Evolutionary conservation across 2,113 vertebrate species (phyloP), one percentile per base, ranked within the genome.

Genomic region (Andinoacara biseriatus): DNA sequence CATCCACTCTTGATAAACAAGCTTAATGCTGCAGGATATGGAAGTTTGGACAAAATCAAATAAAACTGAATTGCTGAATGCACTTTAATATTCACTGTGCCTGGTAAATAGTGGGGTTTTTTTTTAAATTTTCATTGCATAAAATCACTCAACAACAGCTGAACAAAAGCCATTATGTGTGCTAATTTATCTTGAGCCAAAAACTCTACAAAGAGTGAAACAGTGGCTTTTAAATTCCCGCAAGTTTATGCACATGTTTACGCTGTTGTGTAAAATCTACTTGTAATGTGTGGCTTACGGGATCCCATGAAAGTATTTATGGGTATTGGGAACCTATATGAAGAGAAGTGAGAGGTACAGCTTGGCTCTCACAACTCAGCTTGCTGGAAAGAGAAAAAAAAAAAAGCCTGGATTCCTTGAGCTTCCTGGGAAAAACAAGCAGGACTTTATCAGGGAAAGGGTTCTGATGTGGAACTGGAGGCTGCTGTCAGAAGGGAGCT

Each of bases 261-360:
- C 61, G 77, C 76, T 83, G 26, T 84, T 90, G 74, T 76, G 60
- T 78, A 75, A 90, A 89, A 85, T 88, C 75, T 92, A 24, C 77
- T 72, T 33, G 43, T 88, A 92, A 91, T 85, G 78, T 49, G 7
- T 56, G 79, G 91, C 85, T 93, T 91, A 92, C 52, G 63, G 46
- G 72, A 82, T 91, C 89, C 78, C 88, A 85, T 93, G 92, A 91
- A 92, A 90, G 89, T 89, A 89, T 92, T 94, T 86, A 92, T 81
- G 90, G 78, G 87, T 93, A 94, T 90, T 92, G 84, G 81, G 81
- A 88, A 87, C 75, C 82, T 85, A 86, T 84, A 90, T 86, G 67
- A 86, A 90, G 60, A 86, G 65, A 43, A 89, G 74, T 18, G 13
- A 82, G 86, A 77, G 85, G 92, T 84, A 89, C 78, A 57, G 86